Evolutionary conservation across 2,888 invertebrate species (phyloP).

Genomic region (Blastobasis lacticolella): DNA sequence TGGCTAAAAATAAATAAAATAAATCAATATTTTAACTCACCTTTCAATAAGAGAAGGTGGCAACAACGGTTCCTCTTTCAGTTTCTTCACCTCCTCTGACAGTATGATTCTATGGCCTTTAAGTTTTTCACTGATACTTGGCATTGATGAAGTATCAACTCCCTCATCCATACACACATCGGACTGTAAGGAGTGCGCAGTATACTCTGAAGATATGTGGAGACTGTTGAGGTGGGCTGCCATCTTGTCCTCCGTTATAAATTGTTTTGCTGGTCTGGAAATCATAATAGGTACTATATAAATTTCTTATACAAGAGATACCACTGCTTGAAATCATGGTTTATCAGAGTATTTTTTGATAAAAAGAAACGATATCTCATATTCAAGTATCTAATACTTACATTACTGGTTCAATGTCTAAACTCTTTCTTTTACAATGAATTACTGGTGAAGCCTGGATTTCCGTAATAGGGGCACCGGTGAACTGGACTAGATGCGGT

Average conservation of each 20-base stretch:
- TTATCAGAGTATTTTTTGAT: background rate
- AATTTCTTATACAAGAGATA: background rate
- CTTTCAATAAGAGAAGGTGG: conserved; percentile 78
- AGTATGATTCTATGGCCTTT: conserved; percentile 75
- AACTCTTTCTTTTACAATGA: conserved; percentile 62
- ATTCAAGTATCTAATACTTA: conserved; percentile 40
- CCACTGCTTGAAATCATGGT: background rate
- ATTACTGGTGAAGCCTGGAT: conserved; percentile 32
- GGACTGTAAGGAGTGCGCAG: conserved; percentile 33
- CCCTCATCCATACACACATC: conserved; percentile 50
- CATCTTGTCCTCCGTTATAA: conserved; percentile 89
- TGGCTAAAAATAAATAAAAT: no score
- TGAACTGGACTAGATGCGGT: conserved; percentile 62
- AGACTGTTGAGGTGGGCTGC: conserved; percentile 84
- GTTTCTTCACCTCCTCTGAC: conserved; percentile 81
- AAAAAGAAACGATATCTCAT: background rate
- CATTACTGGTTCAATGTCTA: conserved; percentile 61
- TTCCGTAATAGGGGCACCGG: conserved; percentile 42
- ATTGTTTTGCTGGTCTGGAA: conserved; percentile 78
- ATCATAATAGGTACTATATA: background rate
- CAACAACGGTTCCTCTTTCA: conserved; percentile 78
- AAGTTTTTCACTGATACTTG: conserved; percentile 33
- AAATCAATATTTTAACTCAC: conserved; percentile 26
- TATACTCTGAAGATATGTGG: conserved; percentile 77
- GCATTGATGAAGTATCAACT: conserved; percentile 28